Evolutionary conservation across 2,113 vertebrate species (phyloP), one percentile per base, ranked within the genome.

Genomic region (Clarias gariepinus): DNA sequence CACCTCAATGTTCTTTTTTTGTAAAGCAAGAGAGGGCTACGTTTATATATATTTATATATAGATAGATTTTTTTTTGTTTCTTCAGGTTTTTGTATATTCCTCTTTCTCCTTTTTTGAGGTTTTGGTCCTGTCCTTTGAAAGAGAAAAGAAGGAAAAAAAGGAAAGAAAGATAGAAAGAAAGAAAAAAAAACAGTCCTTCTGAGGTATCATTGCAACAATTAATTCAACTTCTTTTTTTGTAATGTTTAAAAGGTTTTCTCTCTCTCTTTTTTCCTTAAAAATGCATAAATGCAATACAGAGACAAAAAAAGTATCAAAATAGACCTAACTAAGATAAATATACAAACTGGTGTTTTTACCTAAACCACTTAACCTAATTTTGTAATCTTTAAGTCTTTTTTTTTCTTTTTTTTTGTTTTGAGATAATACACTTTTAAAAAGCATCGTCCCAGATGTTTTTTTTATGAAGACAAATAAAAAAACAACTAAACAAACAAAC

Each of bases 261-360:
- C 92, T 94, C 23, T 61, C 91, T 92, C 94, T 94, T 94, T 94
- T 95, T 95, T 94, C 95, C 93, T 94, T 95, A 95, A 95, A 96
- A 96, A 95, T 94, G 94, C 94, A 95, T 95, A 94, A 96, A 94
- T 94, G 94, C 94, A 95, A 93, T 95, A 95, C 94, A 95, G 94
- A 95, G 94, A 95, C 94, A 94, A 95, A 95, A 76, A 76, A 95
- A 94, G 95, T 96, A 96, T 96, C 95, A 96, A 96, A 96, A 96
- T 95, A 95, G 95, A 95, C 93, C 95, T 96, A 96, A 94, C 95
- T 96, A 96, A 96, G 95, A 96, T 96, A 96, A 96, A 96, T 96
- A 96, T 96, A 96, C 95, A 96, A 96, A 96, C 95, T 95, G 94
- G 92, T 95, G 89, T 91, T 81, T 81, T 81, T 95, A 95, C 93